phyloP scores from a whole-genome alignment of 53 echinoderm and acorn worm genomes.

The Glandiceps talaboti region DNA sequence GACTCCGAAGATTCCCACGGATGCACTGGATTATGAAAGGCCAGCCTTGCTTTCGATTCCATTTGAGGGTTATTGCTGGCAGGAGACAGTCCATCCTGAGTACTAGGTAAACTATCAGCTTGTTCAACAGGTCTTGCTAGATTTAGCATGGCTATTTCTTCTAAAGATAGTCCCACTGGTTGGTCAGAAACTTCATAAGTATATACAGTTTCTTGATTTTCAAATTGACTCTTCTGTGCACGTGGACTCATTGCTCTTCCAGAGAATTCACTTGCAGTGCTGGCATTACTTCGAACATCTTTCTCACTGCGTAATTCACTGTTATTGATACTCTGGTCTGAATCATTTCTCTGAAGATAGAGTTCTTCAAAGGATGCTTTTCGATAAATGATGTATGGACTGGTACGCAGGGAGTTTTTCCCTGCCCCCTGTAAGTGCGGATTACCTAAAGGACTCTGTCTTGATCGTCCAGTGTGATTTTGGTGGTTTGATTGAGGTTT shows the following conservation, averaged over 20 bases:
- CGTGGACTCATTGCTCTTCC: slow-evolving; percentile 38
- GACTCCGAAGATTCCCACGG: slow-evolving; percentile 72
- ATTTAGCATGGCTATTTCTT: slow-evolving; percentile 78
- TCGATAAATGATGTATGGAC: slow-evolving; percentile 4
- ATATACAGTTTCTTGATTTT: neutral
- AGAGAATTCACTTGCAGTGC: slow-evolving; percentile 50
- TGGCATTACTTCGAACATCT: slow-evolving; percentile 58
- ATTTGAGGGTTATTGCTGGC: slow-evolving; percentile 19
- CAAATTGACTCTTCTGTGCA: neutral
- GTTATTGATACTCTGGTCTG: slow-evolving; percentile 52
- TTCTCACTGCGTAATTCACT: slow-evolving; percentile 70
- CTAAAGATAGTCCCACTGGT: slow-evolving; percentile 68
- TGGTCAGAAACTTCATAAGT: neutral
- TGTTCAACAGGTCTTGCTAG: slow-evolving; percentile 77
- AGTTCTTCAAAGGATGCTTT: neutral
- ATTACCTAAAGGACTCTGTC: neutral
- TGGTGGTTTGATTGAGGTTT: slow-evolving; percentile 32
- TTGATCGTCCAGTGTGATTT: slow-evolving; percentile 12
- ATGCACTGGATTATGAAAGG: slow-evolving; percentile 5
- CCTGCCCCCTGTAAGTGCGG: slow-evolving; percentile 7
- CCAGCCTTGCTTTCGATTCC: slow-evolving; percentile 3
- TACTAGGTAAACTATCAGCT: slow-evolving; percentile 87
- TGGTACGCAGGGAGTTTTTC: slow-evolving; percentile 32
- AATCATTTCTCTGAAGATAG: slow-evolving; percentile 11
- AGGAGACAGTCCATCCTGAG: slow-evolving; percentile 78